Percentiles rank a stretch among this genome's conserved stretches.
Conservation (phyloP, 2,113 vertebrate genomes). For the Calyptommatus sinebrachiatus region DNA sequence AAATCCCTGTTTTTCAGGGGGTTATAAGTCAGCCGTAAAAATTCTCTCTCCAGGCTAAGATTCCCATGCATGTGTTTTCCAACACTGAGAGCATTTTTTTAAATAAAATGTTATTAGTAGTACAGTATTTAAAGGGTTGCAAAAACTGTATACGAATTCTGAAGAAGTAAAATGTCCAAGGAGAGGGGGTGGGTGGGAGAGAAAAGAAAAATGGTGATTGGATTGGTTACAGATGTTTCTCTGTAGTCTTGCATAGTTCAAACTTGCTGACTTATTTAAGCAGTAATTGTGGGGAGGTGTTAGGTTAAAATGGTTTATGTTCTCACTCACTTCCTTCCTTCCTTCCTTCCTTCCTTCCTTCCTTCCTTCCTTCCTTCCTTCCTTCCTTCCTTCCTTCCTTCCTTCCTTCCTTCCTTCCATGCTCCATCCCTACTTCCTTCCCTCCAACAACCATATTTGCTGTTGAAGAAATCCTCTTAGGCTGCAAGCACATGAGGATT, state of each 20-base stretch:
- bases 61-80: constrained; percentile 70
- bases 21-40: constrained; percentile 71
- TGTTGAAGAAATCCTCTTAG: too few relatives aligned
- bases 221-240: constrained; percentile 77
- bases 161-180: constrained; percentile 8
- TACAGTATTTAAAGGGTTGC: constrained; percentile 5
- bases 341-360: constrained; percentile 60
- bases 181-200: constrained; percentile 8
- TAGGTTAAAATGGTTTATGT: constrained; percentile 68
- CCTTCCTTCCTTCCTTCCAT: too few relatives aligned
- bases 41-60: constrained; percentile 69
- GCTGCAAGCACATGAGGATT: too few relatives aligned
- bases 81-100: constrained; percentile 64
- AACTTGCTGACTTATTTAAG: constrained; percentile 75
- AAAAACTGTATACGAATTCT: constrained; percentile 7
- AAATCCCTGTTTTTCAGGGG: constrained; percentile 66
- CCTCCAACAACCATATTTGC: too few relatives aligned
- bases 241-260: constrained; percentile 70
- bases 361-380: not conserved
- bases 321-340: constrained; percentile 57
- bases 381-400: too few relatives aligned
- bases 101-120: constrained; percentile 15
- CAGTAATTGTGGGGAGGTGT: constrained; percentile 67
- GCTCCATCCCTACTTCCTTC: too few relatives aligned
- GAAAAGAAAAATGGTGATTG: constrained; percentile 61